Conservation (phyloP, 1,140 invertebrate genomes). For the Lordiphosa mommai region DNA sequence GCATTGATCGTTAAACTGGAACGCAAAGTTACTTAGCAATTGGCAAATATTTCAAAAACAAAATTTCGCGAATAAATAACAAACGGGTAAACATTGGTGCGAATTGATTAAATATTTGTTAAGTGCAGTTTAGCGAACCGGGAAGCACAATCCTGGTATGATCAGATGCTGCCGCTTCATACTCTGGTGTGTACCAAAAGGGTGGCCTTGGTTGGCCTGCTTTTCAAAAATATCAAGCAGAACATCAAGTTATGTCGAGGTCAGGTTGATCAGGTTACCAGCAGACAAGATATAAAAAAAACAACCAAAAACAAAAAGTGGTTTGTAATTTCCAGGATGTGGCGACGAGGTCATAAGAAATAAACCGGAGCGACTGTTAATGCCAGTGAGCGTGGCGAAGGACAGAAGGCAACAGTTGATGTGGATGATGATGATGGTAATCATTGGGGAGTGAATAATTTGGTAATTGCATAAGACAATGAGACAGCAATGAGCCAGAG, state of each 20-base stretch:
- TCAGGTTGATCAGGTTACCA: constrained; percentile 42
- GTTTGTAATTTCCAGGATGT: constrained; percentile 5
- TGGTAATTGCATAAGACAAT: constrained; percentile 27
- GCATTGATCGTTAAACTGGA: constrained; percentile 55
- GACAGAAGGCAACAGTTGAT: not conserved
- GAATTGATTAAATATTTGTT: not conserved
- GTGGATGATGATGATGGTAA: constrained; percentile 6
- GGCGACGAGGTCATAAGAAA: constrained; percentile 26
- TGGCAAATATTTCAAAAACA: constrained; percentile 16
- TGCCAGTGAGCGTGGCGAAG: constrained; percentile 21
- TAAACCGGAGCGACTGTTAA: constrained; percentile 17
- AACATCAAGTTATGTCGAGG: constrained; percentile 35
- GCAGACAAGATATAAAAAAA: constrained; percentile 3
- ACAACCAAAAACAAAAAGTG: not conserved
- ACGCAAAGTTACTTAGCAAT: constrained; percentile 3
- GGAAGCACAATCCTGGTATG: constrained; percentile 1
- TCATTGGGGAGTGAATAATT: constrained; percentile 9
- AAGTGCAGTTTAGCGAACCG: constrained; percentile 7
- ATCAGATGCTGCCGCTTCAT: not conserved
- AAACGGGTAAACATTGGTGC: too few relatives aligned
- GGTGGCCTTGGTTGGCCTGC: not conserved
- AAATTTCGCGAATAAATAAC: not conserved
- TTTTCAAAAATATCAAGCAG: not conserved
- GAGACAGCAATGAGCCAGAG: not conserved
- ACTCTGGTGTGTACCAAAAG: too few relatives aligned